A percentile compares a stretch with the other conserved stretches of the same genome.
Conservation (phyloP, 2,888 invertebrate genomes). For the Molanna angustata region DNA sequence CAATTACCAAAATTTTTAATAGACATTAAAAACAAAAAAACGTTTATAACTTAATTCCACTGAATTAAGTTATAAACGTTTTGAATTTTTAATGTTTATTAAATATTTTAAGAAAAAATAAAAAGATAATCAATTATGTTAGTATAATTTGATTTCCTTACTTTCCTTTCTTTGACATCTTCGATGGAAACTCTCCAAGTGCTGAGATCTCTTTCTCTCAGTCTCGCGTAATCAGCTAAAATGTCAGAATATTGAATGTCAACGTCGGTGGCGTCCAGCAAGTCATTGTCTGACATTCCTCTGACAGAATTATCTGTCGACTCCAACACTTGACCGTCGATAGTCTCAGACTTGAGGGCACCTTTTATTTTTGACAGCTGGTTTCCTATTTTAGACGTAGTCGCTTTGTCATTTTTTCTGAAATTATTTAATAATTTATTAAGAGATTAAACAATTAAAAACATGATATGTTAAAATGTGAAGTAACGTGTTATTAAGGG, state of each 20-base stretch:
- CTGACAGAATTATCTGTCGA: slow-evolving; percentile 36
- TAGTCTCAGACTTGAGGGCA: slow-evolving; percentile 54
- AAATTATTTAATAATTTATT: no score
- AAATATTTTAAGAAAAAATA: neutral
- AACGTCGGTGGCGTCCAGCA: slow-evolving; percentile 42
- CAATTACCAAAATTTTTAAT: no score
- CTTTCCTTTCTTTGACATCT: slow-evolving; percentile 47
- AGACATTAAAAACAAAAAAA: no score
- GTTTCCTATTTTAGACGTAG: slow-evolving; percentile 52
- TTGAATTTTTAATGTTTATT: no score
- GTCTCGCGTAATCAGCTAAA: slow-evolving; percentile 45
- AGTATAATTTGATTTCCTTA: no score
- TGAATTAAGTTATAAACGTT: no score
- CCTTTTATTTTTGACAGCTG: slow-evolving; percentile 62
- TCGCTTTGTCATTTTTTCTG: slow-evolving; percentile 42
- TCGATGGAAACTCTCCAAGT: slow-evolving; percentile 65
- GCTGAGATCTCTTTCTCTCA: slow-evolving; percentile 57
- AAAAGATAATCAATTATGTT: neutral
- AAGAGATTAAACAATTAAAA: no score
- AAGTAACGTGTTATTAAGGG: no score
- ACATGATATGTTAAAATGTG: no score
- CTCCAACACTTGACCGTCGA: slow-evolving; percentile 52
- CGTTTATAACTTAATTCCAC: no score
- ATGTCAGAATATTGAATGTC: slow-evolving; percentile 43
- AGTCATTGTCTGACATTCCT: slow-evolving; percentile 38